Evolutionary conservation across 2,888 invertebrate species (phyloP), one percentile per base, ranked within the genome.

Genomic region (Epistrophella euchroma): DNA sequence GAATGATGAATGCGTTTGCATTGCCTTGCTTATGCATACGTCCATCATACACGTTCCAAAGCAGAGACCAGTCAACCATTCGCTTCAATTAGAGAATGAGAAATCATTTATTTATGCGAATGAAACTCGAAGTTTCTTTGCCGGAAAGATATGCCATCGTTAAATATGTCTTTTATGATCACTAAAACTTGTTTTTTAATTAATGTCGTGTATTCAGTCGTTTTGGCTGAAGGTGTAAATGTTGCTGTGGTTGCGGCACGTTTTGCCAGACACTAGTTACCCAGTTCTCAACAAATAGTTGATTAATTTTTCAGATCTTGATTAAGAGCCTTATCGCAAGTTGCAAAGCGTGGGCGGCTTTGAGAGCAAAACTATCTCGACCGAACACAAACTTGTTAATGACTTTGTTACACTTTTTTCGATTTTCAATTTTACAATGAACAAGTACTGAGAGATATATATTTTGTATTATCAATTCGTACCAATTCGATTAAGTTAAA

Each of bases 141-240:
- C 40, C 22, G 40, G 28, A 17, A 45, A 25, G 43, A 37, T 37
- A 28, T 37, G 6, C 35, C 9, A 2, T 10, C 17, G 4, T 19
- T 50, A 22, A 35, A 25, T 64, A 10, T 28, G 7, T 25, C 17
- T 5, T 6, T 9, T 50, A 15, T 37, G 9, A 37, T 22, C 40
- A 45, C n/a, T 11, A 4, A 60, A 76, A 76, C 76, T 47, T 68
- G 76, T 76, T 76, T 32, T 58, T 68, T 58, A 76, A 76, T 68
- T 76, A 70, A 45, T 40, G 28, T 70, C 58, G 11, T n/a, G n/a
- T n/a, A n/a, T n/a, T n/a, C n/a, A n/a, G n/a, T n/a, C n/a, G n/a
- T n/a, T 66, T 76, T 58, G 50, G 25, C 22, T 40, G 25, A 68
- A 68, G 68, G 50, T 68, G 68, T 68, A 19, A 19, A 32, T 35